A percentile compares a stretch with the other conserved stretches of the same genome.
Evolutionary conservation across 2,113 vertebrate genomes (phyloP).

Genomic region (Phalacrocorax pelagicus): DNA sequence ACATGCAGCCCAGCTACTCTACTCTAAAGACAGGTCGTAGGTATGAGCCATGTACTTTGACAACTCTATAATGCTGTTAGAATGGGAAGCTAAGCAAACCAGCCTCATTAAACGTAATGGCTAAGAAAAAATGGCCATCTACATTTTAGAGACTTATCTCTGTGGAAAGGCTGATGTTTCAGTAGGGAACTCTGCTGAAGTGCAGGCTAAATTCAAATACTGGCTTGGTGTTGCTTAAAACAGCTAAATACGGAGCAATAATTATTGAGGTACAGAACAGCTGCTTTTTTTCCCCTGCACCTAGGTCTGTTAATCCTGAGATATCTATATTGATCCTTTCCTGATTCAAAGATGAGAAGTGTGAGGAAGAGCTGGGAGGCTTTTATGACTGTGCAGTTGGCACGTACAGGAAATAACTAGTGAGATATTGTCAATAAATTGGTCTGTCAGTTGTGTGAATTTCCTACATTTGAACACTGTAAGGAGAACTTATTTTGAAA

Average conservation of each 20-base stretch:
- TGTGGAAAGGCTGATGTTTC: slow-evolving; percentile 37
- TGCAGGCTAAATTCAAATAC: slow-evolving; percentile 15
- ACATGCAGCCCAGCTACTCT: not conserved
- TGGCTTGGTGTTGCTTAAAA: slow-evolving; percentile 33
- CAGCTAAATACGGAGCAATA: slow-evolving; percentile 30
- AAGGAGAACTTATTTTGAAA: not conserved
- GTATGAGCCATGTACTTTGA: not conserved
- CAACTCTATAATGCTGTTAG: slow-evolving; percentile 24
- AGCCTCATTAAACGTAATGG: not conserved
- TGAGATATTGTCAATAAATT: not conserved
- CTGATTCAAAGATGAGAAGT: not conserved
- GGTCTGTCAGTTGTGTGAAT: not conserved
- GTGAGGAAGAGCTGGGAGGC: not conserved
- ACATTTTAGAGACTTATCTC: not conserved
- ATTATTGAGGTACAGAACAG: slow-evolving; percentile 24
- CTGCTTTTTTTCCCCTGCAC: not conserved
- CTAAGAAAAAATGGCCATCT: not conserved
- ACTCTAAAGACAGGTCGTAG: not conserved
- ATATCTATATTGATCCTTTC: not conserved
- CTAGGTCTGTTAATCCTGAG: not conserved
- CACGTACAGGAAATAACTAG: not conserved
- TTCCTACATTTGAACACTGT: not conserved
- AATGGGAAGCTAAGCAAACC: not conserved
- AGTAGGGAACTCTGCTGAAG: slow-evolving; percentile 1
- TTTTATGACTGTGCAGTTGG: not conserved